Percentiles rank a stretch among this genome's conserved stretches.
Evolutionary conservation across 2,888 invertebrate species (phyloP).

Genomic region (Dromius quadrimaculatus): DNA sequence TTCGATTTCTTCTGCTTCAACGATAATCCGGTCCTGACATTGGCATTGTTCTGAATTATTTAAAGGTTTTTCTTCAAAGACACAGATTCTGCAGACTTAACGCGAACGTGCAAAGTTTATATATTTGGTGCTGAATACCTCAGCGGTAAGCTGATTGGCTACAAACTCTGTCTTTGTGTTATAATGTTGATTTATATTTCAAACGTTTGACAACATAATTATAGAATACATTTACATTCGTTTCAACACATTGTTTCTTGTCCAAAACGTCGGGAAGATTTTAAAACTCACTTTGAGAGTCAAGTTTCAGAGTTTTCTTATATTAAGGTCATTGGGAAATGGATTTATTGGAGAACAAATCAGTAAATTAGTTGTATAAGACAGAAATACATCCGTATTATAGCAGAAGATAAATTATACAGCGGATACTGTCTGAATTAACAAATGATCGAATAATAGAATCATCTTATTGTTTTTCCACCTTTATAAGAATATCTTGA

Average conservation of each 20-base stretch:
- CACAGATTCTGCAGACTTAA: constrained; percentile 40
- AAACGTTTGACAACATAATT: constrained; percentile 51
- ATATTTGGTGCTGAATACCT: constrained; percentile 43
- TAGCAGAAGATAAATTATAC: too few species aligned
- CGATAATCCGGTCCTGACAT: not conserved
- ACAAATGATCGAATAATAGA: too few species aligned
- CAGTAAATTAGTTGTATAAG: too few species aligned
- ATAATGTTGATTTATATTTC: constrained; percentile 50
- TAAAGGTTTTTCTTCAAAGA: not conserved
- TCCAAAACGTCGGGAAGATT: not conserved
- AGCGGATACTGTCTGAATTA: too few species aligned
- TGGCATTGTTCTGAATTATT: constrained; percentile 22
- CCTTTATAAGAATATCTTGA: too few species aligned
- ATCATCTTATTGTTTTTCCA: too few species aligned
- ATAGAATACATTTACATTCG: constrained; percentile 50
- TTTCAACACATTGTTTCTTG: constrained; percentile 24
- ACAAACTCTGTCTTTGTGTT: constrained; percentile 45
- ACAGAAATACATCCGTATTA: too few species aligned
- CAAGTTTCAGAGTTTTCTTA: too few species aligned
- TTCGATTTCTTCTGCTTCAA: not conserved
- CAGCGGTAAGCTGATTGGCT: constrained; percentile 35
- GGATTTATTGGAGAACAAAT: too few species aligned
- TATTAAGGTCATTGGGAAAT: too few species aligned
- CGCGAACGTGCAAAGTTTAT: constrained; percentile 36
- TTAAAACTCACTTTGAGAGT: constrained; percentile 20